Conservation (phyloP, 2,888 invertebrate genomes). For the Carcina quercana region DNA sequence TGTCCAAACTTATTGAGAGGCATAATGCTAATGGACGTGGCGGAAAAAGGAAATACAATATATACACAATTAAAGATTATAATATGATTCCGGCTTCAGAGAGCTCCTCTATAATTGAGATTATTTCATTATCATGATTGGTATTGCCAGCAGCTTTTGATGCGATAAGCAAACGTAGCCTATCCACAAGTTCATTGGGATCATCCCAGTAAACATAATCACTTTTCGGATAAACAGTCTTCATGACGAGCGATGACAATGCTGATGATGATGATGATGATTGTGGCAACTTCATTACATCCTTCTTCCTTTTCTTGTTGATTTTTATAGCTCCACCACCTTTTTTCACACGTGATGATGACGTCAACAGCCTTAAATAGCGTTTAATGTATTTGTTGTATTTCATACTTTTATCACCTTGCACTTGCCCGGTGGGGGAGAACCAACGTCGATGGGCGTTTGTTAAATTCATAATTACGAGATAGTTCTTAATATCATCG, state of each 20-base stretch:
- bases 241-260: too few relatives aligned
- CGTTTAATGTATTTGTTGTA: slow-evolving; percentile 9
- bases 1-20: too few relatives aligned
- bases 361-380: too few relatives aligned
- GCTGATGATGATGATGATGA: too few relatives aligned
- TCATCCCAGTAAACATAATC: slow-evolving; percentile 22
- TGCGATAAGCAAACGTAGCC: slow-evolving; percentile 17
- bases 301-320: not conserved
- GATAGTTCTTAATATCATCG: slow-evolving; percentile 11
- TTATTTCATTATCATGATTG: slow-evolving; percentile 26
- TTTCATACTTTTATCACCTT: slow-evolving; percentile 12
- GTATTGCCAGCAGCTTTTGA: slow-evolving; percentile 19
- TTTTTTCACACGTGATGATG: too few relatives aligned
- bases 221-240: slow-evolving; percentile 5
- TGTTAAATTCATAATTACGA: slow-evolving; percentile 9
- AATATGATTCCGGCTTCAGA: slow-evolving; percentile 18
- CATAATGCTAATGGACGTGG: too few relatives aligned
- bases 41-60: too few relatives aligned
- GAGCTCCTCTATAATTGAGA: slow-evolving; percentile 28
- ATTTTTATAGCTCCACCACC: too few relatives aligned
- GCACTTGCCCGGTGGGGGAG: slow-evolving; percentile 10
- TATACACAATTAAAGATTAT: too few relatives aligned
- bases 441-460: slow-evolving; percentile 14
- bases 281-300: slow-evolving; percentile 9
- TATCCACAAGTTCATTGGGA: slow-evolving; percentile 19